Percentiles rank a stretch among this genome's conserved stretches.
phyloP scores from a whole-genome alignment of 2,888 invertebrate genomes.

The Homarus gammarus region DNA sequence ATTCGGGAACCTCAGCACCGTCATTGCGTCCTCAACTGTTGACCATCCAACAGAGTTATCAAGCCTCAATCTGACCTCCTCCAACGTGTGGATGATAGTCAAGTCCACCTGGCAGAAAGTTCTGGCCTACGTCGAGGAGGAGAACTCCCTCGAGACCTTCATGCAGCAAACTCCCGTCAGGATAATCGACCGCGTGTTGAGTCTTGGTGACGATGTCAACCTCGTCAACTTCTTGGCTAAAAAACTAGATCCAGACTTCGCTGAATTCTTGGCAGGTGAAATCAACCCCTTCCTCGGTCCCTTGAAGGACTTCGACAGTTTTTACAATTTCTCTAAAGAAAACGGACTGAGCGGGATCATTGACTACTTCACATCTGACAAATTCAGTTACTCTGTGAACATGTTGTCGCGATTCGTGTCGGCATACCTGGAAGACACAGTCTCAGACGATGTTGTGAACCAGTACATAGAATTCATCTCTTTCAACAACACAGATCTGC shows the following conservation, averaged over 20 bases:
- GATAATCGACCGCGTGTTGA: slow-evolving; percentile 47
- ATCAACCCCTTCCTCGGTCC: slow-evolving; percentile 53
- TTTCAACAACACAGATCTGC: slow-evolving; percentile 52
- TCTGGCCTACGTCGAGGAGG: slow-evolving; percentile 54
- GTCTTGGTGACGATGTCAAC: slow-evolving; percentile 63
- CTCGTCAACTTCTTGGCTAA: slow-evolving; percentile 55
- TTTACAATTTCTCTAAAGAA: slow-evolving; percentile 37
- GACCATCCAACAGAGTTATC: neutral
- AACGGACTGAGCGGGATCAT: slow-evolving; percentile 12
- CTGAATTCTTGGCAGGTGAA: slow-evolving; percentile 49
- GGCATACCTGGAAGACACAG: slow-evolving; percentile 40
- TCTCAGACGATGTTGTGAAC: slow-evolving; percentile 42
- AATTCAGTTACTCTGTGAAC: slow-evolving; percentile 31
- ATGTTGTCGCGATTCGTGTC: slow-evolving; percentile 28
- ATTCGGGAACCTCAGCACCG: slow-evolving; percentile 17
- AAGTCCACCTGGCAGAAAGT: slow-evolving; percentile 52
- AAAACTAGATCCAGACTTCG: slow-evolving; percentile 62
- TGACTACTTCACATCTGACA: slow-evolving; percentile 42
- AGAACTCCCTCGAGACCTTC: slow-evolving; percentile 44
- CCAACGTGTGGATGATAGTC: slow-evolving; percentile 48
- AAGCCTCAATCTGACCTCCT: slow-evolving; percentile 4
- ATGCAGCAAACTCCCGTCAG: slow-evolving; percentile 35
- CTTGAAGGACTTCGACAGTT: slow-evolving; percentile 24
- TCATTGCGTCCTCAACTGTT: neutral
- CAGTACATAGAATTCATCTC: slow-evolving; percentile 57